Evolutionary conservation across 2,797 vertebrate species (phyloP), one percentile per base, ranked within the genome.

Genomic region (Choloepus didactylus): DNA sequence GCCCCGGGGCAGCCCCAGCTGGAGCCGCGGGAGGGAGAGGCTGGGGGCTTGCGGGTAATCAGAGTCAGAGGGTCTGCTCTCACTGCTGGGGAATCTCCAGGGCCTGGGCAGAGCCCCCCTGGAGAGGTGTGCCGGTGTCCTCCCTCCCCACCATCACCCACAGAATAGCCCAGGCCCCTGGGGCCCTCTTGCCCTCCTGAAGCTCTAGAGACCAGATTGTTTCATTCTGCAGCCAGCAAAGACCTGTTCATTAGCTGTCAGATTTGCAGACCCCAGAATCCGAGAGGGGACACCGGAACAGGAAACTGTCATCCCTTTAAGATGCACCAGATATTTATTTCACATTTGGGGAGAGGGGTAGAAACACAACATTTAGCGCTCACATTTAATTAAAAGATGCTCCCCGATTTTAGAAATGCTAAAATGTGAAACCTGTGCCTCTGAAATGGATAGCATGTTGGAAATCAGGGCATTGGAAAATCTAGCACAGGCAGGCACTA

Each of bases 201-300:
- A 59, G 56, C 69, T 60, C 83, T 23, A 35, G 64, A 35, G 23
- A 7, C 11, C 15, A 44, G 67, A 19, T 18, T 0, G 2, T 31
- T 67, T 75, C 19, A 14, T 56, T 80, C 46, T 54, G 10, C 8
- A 29, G 2, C 21, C 80, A 56, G 56, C 44, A 41, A 10, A 75
- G 64, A 5, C n/a, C 54, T 0, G 1, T 10, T 35, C 8, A 6
- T 21, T 0, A 0, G 46, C n/a, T 72, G 49, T 27, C 10, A 5
- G 70, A 31, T 41, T 46, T 66, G 70, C 18, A 54, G 72, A 38
- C 60, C 44, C 46, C 11, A 2, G 41, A 69, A 46, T 38, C 66
- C 1, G 9, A 2, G 59, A 64, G 51, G 54, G n/a, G 59, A 10
- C 49, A 5, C 27, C 44, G 10, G 0, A 11, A 35, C 19, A 5